Percentiles rank a stretch among this genome's conserved stretches.
These are phyloP conservation scores for Pangasianodon hypophthalmus DNA, from an alignment of 2,113 vertebrate species.

Conservation along the genomic window DNA sequence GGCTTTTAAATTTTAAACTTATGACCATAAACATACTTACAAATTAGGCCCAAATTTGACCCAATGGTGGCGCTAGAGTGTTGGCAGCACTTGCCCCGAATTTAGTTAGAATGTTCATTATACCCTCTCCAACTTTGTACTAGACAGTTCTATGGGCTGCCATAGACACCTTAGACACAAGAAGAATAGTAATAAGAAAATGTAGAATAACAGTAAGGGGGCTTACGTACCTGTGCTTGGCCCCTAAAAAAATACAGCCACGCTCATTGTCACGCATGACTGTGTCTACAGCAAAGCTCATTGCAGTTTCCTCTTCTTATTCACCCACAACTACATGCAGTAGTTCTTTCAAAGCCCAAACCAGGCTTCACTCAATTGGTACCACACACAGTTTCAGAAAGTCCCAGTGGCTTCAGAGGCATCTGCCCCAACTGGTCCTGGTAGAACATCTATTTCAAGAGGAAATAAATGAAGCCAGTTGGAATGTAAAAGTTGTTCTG, in stretches of 20 bases:
- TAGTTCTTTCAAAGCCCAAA: not conserved
- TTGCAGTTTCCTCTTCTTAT: not conserved
- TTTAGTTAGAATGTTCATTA: too few relatives aligned
- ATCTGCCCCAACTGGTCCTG: not conserved
- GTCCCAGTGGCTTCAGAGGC: not conserved
- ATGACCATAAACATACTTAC: too few relatives aligned
- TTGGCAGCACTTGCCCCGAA: too few relatives aligned
- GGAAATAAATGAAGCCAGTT: not conserved
- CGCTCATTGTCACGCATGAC: not conserved
- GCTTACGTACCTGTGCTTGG: too few relatives aligned
- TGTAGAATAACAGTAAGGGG: too few relatives aligned
- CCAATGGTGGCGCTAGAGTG: too few relatives aligned
- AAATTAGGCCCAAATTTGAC: too few relatives aligned
- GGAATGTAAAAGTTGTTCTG: not conserved
- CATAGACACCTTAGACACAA: too few relatives aligned
- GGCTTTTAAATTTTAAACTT: too few relatives aligned
- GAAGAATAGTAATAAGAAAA: too few relatives aligned
- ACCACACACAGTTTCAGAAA: not conserved
- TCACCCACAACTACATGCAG: not conserved
- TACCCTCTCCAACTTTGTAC: too few relatives aligned
- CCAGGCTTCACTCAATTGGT: not conserved
- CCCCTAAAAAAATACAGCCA: not conserved
- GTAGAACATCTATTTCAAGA: not conserved
- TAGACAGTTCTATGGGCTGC: too few relatives aligned
- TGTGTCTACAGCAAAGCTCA: not conserved